Percentiles rank a stretch among this genome's conserved stretches.
Conservation (phyloP, 2,888 invertebrate species). For the Nematopogon swammerdamellus region DNA sequence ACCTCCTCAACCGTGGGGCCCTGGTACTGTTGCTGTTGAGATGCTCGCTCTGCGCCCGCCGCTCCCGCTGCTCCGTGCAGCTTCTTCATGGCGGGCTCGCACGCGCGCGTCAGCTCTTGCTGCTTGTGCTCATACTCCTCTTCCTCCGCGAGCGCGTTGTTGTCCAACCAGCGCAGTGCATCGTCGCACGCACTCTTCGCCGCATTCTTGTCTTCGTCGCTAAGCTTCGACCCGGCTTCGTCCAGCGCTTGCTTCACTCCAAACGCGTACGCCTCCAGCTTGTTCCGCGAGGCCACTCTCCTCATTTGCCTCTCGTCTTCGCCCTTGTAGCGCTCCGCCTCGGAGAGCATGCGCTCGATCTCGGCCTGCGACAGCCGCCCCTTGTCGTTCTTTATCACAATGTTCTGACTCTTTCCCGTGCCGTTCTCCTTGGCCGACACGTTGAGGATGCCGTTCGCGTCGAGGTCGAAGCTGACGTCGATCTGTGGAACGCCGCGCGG, state of each 20-base stretch:
- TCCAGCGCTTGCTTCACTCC: conserved; percentile 66
- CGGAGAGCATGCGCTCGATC: conserved; percentile 74
- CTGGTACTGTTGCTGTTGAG: too few species aligned
- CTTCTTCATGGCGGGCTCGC: conserved; percentile 56
- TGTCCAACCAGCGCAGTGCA: conserved; percentile 67
- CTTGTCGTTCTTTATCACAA: conserved; percentile 80
- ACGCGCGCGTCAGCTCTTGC: conserved; percentile 56
- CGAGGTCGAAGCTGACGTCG: conserved; percentile 71
- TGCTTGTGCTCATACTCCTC: conserved; percentile 61
- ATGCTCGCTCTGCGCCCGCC: conserved; percentile 5
- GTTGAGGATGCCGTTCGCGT: conserved; percentile 78
- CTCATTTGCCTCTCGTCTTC: conserved; percentile 70
- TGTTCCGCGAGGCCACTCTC: conserved; percentile 66
- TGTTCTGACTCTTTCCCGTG: conserved; percentile 66
- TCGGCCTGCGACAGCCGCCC: conserved; percentile 77
- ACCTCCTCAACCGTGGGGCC: conserved; percentile 16
- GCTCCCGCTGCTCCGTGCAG: conserved; percentile 45
- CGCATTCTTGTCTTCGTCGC: conserved; percentile 62
- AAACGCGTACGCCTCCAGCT: conserved; percentile 68
- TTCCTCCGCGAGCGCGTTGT: conserved; percentile 61
- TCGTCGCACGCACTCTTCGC: conserved; percentile 53
- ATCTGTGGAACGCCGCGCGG: conserved; percentile 67
- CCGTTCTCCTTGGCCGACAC: conserved; percentile 75
- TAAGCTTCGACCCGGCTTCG: conserved; percentile 59
- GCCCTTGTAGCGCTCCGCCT: conserved; percentile 70